Conservation (phyloP, 2,113 vertebrate genomes). For the Erythrocercus mccallii region DNA sequence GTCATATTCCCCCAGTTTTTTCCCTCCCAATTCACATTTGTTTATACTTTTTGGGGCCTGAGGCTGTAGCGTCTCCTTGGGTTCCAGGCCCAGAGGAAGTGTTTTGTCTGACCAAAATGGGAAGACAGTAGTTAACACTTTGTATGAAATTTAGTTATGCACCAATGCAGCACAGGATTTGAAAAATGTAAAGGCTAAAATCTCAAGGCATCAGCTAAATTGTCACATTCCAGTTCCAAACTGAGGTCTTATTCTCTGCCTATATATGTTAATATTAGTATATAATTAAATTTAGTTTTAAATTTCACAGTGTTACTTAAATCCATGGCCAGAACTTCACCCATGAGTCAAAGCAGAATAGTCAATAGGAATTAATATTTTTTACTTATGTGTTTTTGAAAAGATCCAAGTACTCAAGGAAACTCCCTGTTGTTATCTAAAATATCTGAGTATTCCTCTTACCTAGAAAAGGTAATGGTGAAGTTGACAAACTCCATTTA, state of each 20-base stretch:
- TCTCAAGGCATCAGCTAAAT: background rate
- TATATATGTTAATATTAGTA: background rate
- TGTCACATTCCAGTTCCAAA: background rate
- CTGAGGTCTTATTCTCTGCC: background rate
- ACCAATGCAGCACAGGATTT: background rate
- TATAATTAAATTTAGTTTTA: background rate
- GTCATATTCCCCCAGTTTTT: too few species aligned
- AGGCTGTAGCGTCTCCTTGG: background rate
- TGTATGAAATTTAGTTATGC: background rate
- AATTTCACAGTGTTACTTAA: background rate
- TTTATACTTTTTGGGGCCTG: background rate
- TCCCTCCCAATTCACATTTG: background rate
- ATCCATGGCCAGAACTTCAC: background rate
- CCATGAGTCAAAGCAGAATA: background rate
- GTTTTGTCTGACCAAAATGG: background rate
- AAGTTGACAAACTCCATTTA: background rate
- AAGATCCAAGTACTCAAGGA: background rate
- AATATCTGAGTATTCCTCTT: background rate
- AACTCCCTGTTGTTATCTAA: background rate
- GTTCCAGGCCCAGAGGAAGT: background rate
- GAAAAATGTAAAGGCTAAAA: background rate
- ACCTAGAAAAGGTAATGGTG: background rate
- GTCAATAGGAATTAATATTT: background rate
- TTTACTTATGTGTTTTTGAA: background rate
- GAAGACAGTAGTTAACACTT: background rate